phyloP scores from a whole-genome alignment of 2,797 vertebrate genomes.

The Sparidentex hasta region DNA sequence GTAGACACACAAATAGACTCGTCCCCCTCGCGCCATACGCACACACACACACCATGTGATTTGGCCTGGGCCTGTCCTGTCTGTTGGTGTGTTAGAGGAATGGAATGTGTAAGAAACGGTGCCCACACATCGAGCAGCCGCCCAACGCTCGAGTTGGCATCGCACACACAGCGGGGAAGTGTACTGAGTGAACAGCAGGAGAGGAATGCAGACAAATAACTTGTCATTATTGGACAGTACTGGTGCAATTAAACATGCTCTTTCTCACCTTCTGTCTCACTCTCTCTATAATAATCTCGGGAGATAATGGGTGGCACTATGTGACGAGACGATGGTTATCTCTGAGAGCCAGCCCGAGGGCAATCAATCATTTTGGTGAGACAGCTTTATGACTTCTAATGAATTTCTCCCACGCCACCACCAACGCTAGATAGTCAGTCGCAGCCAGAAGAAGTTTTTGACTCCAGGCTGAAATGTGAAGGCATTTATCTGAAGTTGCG shows the following conservation, averaged over 20 bases:
- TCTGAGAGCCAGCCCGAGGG: conserved; percentile 51
- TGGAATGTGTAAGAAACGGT: conserved; percentile 72
- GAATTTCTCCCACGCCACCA: conserved; percentile 80
- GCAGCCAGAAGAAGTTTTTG: conserved; percentile 56
- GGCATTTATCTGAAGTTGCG: conserved; percentile 20
- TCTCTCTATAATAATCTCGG: conserved; percentile 40
- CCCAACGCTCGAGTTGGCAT: conserved; percentile 81
- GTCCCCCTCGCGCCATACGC: conserved; percentile 17
- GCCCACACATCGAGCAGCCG: conserved; percentile 77
- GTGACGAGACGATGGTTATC: conserved; percentile 72
- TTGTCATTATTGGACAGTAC: conserved; percentile 81
- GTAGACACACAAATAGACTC: conserved; percentile 50
- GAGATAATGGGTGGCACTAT: conserved; percentile 69
- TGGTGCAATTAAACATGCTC: conserved; percentile 78
- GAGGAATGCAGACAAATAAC: conserved; percentile 85
- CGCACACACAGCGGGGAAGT: conserved; percentile 78
- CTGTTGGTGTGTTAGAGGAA: conserved; percentile 65
- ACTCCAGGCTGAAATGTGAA: conserved; percentile 53
- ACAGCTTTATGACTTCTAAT: conserved; percentile 78
- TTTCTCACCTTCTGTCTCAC: conserved; percentile 64
- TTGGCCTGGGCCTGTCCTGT: conserved; percentile 69
- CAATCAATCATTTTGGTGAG: conserved; percentile 60
- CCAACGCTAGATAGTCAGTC: conserved; percentile 47
- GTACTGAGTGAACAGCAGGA: conserved; percentile 78
- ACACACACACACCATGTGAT: conserved; percentile 64